Conservation (phyloP, 1,140 invertebrate species). For the Orchestia grillus region DNA sequence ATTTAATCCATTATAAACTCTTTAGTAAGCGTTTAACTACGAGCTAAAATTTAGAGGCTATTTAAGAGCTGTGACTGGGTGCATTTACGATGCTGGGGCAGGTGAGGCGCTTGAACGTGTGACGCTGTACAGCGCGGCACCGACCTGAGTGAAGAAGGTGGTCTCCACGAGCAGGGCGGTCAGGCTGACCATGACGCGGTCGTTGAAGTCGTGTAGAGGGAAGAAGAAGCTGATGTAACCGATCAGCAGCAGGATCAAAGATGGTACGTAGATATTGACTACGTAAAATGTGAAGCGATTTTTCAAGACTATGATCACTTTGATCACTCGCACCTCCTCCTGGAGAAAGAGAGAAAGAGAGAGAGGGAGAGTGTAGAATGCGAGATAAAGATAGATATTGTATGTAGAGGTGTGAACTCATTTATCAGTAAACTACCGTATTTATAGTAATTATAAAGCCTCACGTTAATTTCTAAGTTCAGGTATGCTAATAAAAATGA, state of each 20-base stretch:
- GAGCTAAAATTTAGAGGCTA: too few relatives aligned
- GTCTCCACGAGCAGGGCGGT: constrained; percentile 65
- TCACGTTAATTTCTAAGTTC: background rate
- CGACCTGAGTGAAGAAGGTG: constrained; percentile 64
- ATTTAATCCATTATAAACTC: too few relatives aligned
- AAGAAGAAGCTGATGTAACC: constrained; percentile 65
- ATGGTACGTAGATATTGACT: constrained; percentile 62
- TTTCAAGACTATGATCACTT: constrained; percentile 56
- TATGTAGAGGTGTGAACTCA: too few relatives aligned
- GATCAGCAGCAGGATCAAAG: constrained; percentile 63
- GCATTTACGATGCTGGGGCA: too few relatives aligned
- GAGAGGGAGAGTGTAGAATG: background rate
- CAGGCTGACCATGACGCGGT: constrained; percentile 64
- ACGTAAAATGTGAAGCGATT: constrained; percentile 65
- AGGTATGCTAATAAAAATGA: background rate
- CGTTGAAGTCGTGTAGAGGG: constrained; percentile 62
- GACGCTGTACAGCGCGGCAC: too few relatives aligned
- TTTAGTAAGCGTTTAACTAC: too few relatives aligned
- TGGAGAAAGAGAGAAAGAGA: background rate
- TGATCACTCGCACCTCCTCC: background rate
- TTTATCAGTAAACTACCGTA: too few relatives aligned
- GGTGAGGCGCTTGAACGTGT: too few relatives aligned
- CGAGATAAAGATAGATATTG: background rate
- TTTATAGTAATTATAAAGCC: too few relatives aligned
- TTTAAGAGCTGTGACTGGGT: too few relatives aligned